Evolutionary conservation across 2,113 vertebrate genomes (phyloP).

Genomic region (Scartelaos histophorus): DNA sequence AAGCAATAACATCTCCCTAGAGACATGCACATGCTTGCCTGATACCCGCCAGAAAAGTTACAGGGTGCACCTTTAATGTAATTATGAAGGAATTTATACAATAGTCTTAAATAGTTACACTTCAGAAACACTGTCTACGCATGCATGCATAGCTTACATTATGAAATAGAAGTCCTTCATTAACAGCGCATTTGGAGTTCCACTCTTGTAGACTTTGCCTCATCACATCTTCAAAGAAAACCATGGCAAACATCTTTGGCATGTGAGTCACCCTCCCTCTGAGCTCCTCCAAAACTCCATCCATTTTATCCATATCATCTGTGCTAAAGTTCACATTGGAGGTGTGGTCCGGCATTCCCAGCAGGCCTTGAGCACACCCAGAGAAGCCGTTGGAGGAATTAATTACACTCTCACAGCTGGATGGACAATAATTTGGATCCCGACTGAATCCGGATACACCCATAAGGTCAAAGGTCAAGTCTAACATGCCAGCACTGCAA

Average conservation of each 20-base stretch:
- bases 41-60: no score
- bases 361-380: conserved; percentile 24
- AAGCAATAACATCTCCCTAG: no score
- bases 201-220: conserved; percentile 56
- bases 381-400: conserved; percentile 26
- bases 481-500: not conserved
- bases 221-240: conserved; percentile 78
- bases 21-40: no score
- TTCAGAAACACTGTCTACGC: not conserved
- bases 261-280: conserved; percentile 82
- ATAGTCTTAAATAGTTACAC: not conserved
- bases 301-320: conserved; percentile 22
- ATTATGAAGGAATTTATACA: not conserved
- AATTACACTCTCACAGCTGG: conserved; percentile 4
- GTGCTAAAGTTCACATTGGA: not conserved
- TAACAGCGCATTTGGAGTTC: conserved; percentile 58
- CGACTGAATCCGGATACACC: conserved; percentile 44
- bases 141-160: conserved; percentile 71
- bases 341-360: conserved; percentile 25
- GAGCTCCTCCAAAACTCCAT: conserved; percentile 71
- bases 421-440: not conserved
- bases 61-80: no score
- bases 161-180: conserved; percentile 87
- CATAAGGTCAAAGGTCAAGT: conserved; percentile 43
- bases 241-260: conserved; percentile 71